These are phyloP conservation scores for Fukomys damarensis DNA, from an alignment of 2,113 vertebrate genomes.

Conservation along the genomic window DNA sequence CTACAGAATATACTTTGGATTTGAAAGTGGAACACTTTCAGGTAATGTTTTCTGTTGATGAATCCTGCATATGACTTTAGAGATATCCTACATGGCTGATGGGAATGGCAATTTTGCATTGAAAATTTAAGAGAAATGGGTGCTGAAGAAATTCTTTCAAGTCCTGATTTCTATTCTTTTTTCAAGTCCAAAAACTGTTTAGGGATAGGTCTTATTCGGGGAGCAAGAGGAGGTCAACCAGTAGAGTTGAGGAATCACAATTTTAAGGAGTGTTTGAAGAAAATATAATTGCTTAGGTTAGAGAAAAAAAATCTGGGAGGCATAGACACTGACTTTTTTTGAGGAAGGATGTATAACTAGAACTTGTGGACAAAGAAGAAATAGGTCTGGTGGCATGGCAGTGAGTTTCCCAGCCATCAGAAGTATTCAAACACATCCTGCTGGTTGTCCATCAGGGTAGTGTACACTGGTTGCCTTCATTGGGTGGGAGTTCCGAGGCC, in stretches of 20 bases:
- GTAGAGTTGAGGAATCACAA: not conserved
- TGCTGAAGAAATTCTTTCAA: not conserved
- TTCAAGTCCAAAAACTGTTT: not conserved
- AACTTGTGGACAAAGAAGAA: not conserved
- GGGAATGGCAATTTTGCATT: conserved; percentile 39
- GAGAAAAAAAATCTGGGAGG: not conserved
- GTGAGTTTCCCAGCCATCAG: not conserved
- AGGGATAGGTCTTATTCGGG: not conserved
- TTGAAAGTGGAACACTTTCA: conserved; percentile 1
- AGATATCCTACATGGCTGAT: not conserved
- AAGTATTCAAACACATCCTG: not conserved
- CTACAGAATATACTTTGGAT: conserved; percentile 5
- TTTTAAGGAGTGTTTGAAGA: conserved; percentile 1
- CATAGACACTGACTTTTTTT: not conserved
- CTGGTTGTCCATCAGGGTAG: not conserved
- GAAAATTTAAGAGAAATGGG: conserved; percentile 16
- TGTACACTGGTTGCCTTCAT: not conserved
- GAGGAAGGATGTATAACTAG: not conserved
- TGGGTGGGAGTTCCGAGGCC: not conserved
- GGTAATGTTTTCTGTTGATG: conserved; percentile 28
- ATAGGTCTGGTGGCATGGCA: not conserved
- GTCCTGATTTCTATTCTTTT: conserved; percentile 11
- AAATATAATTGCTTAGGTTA: not conserved
- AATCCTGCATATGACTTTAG: not conserved
- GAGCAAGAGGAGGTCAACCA: not conserved